Evolutionary conservation across 2,113 vertebrate genomes (phyloP), one percentile per base, ranked within the genome.

Genomic region (Mohoua ochrocephala): DNA sequence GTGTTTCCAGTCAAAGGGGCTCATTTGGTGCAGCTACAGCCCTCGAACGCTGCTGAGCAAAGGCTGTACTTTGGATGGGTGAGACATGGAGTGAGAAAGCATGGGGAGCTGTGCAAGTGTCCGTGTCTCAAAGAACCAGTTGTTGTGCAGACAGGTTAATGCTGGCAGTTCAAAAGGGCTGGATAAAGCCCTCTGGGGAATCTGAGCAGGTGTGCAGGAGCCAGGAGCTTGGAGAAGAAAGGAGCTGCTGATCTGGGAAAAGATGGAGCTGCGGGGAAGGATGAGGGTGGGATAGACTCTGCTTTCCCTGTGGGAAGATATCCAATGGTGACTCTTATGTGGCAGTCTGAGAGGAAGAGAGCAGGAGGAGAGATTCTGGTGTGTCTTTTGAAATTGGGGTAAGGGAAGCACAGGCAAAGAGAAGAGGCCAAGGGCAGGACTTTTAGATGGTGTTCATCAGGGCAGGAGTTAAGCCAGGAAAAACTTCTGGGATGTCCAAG

Each of bases 81-180:
- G 44, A 71, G 23, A 59, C 5, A 2, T 1, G 4, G 19, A 24
- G 14, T 24, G 79, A 63, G 42, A 22, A 15, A 18, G 16, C 0
- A 1, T 27, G 54, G 80, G 54, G 45, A 77, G 68, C 63, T 91
- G 17, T 71, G 30, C 47, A 9, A 65, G 19, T 63, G 67, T 31
- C 53, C 6, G 0, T 47, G 33, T 24, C 61, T 69, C 54, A 21
- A 12, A 64, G 12, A 74, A 26, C 27, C 23, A 33, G 35, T 22
- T 71, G 31, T 30, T 70, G 41, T 63, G 45, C 26, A 35, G 28
- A 15, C 4, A 2, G 27, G 30, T 71, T 64, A 35, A 19, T 13
- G 10, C 22, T 73, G 39, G 39, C 24, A 21, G 41, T 67, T 78
- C 28, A 57, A 0, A 81, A 80, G 28, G 22, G 49, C 33, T 71